Base-by-base conservation (phyloP, 2,888 invertebrate species). In the Perizoma affinitatum region DNA sequence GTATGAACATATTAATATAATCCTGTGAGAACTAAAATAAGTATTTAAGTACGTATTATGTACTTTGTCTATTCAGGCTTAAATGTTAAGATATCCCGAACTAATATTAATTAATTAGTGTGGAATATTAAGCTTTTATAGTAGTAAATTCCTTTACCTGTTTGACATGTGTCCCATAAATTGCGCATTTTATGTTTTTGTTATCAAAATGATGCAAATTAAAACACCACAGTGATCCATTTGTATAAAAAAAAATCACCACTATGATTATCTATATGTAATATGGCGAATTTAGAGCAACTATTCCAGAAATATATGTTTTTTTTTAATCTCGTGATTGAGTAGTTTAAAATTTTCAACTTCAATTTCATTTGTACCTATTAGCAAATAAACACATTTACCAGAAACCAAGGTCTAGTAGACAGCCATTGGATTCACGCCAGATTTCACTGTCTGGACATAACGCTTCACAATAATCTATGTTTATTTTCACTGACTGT, bases 381-480 rank as follows among this genome's bases (percentile, higher is more conserved):
- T 75, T 76, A 75, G 73, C 73, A 71, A 75, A 78, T 73, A 75
- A 69, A 74, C 73, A 61, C 69, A 66, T 74, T 75, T 78, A 78
- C 75, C 67, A 75, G 69, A 73, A 69, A 74, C 75, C 87, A 86
- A 86, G 87, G 86, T 82, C 82, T 76, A 74, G 74, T 22, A 22
- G 22, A 1, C 71, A 70, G 71, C 67, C 45, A 52, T 76, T 86
- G 88, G 86, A 78, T 7, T 5, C 1, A 22, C 48, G 87, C 87
- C 88, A 88, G 80, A 67, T 74, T 74, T 76, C 68, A 68, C 74
- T 70, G 79, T 78, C 79, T 84, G 83, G 82, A 79, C 74, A 79
- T 73, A 68, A 60, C 61, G 72, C 65, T 70, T 74, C 75, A 76
- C 76, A 81, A 78, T 79, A 74, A 79, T 78, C 73, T 71, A 3